Evolutionary conservation across 2,797 vertebrate genomes (phyloP).

Genomic region (Sebastes kiyomatsui): DNA sequence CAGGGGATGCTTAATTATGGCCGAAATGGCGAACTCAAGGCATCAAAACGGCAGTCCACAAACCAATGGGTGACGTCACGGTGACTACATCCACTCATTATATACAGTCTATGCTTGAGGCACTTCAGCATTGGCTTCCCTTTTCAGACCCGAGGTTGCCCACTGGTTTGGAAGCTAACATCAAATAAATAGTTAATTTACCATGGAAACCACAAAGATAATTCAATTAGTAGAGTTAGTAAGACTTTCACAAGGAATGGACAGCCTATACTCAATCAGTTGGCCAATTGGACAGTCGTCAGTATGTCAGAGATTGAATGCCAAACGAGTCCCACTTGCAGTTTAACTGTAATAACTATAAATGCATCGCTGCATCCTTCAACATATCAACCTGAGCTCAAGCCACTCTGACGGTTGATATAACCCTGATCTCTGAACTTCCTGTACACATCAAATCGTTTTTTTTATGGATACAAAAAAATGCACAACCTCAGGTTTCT

Average conservation of each 20-base stretch:
- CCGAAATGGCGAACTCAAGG: too few relatives aligned
- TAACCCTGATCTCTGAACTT: not conserved
- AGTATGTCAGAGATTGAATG: not conserved
- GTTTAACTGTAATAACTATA: not conserved
- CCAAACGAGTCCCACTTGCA: not conserved
- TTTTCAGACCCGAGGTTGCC: too few relatives aligned
- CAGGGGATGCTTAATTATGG: too few relatives aligned
- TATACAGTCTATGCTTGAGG: too few relatives aligned
- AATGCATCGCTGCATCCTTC: not conserved
- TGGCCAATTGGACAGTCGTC: not conserved
- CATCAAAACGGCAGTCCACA: too few relatives aligned
- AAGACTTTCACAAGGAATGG: not conserved
- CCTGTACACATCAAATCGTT: not conserved
- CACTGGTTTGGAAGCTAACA: not conserved
- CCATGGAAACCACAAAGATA: not conserved
- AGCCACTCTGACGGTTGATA: not conserved
- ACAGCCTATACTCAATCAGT: not conserved
- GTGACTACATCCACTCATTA: too few relatives aligned
- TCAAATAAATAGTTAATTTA: not conserved
- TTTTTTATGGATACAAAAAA: too few relatives aligned
- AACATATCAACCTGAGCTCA: not conserved
- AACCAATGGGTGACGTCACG: too few relatives aligned
- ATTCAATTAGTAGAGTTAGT: not conserved
- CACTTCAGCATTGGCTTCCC: too few relatives aligned
- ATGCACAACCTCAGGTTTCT: not conserved